Evolutionary conservation across 2,888 invertebrate species (phyloP).

Genomic region (Eristalinus aeneus): DNA sequence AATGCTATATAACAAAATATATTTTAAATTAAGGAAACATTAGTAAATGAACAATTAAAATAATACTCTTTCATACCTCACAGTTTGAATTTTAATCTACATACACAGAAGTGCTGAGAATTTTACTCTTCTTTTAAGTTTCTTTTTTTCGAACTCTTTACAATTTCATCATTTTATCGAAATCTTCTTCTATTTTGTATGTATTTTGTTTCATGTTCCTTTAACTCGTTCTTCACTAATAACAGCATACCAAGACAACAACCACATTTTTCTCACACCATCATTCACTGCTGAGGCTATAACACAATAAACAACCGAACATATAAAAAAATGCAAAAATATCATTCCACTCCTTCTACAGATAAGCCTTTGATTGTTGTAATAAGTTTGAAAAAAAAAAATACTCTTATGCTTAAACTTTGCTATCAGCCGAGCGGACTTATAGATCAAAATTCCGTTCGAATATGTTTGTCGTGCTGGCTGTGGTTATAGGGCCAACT

Average conservation of each 20-base stretch:
- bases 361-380: background rate
- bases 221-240: background rate
- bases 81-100: slow-evolving; percentile 55
- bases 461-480: background rate
- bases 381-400: slow-evolving; percentile 18
- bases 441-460: background rate
- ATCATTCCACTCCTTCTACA: too few species aligned
- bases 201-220: slow-evolving; percentile 12
- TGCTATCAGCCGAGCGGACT: background rate
- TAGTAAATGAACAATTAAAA: slow-evolving; percentile 42
- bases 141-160: slow-evolving; percentile 41
- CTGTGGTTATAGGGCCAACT: background rate
- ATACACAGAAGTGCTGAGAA: slow-evolving; percentile 59
- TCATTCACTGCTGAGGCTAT: background rate
- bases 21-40: slow-evolving; percentile 60
- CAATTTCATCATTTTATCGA: slow-evolving; percentile 8
- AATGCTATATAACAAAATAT: slow-evolving; percentile 60
- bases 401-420: background rate
- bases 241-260: background rate
- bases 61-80: slow-evolving; percentile 54
- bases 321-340: too few species aligned
- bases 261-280: background rate
- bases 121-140: slow-evolving; percentile 48
- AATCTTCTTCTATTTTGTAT: slow-evolving; percentile 11
- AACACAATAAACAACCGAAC: background rate